phyloP scores from a whole-genome alignment of 2,888 invertebrate genomes.

The Dicranocentrus wangi region DNA sequence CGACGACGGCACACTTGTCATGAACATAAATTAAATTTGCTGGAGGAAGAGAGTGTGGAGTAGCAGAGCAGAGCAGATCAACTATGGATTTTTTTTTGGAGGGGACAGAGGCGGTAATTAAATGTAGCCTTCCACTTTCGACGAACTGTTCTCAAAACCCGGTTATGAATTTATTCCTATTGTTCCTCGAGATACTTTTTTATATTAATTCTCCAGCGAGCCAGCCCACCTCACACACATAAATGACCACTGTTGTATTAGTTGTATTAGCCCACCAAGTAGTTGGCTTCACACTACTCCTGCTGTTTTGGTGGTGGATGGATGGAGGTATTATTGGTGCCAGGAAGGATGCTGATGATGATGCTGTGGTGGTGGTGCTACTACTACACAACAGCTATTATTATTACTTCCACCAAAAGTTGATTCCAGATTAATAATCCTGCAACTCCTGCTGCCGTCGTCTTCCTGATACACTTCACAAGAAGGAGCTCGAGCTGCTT shows the following conservation, averaged over 20 bases:
- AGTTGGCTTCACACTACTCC: conserved; percentile 29
- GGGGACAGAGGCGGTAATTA: no score
- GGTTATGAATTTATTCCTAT: neutral
- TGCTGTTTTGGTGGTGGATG: neutral
- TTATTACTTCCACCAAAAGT: conserved; percentile 42
- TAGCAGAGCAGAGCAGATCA: no score
- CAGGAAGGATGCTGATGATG: conserved; percentile 48
- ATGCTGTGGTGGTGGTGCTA: conserved; percentile 36
- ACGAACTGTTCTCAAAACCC: no score
- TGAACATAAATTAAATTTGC: neutral
- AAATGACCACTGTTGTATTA: conserved; percentile 29
- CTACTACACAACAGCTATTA: conserved; percentile 27
- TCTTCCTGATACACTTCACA: conserved; percentile 35
- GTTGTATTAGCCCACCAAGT: no score
- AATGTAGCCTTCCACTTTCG: no score
- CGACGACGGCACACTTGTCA: neutral
- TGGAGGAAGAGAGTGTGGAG: neutral
- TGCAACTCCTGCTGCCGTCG: conserved; percentile 47
- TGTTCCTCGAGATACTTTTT: neutral
- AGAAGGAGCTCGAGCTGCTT: no score
- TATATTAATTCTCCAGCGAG: conserved; percentile 43
- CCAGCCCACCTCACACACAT: conserved; percentile 25
- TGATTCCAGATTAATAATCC: conserved; percentile 43
- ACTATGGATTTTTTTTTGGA: no score
- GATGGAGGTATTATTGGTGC: conserved; percentile 30